Base-by-base conservation (phyloP, 2,888 invertebrate species). In the Scaptomyza parva region DNA sequence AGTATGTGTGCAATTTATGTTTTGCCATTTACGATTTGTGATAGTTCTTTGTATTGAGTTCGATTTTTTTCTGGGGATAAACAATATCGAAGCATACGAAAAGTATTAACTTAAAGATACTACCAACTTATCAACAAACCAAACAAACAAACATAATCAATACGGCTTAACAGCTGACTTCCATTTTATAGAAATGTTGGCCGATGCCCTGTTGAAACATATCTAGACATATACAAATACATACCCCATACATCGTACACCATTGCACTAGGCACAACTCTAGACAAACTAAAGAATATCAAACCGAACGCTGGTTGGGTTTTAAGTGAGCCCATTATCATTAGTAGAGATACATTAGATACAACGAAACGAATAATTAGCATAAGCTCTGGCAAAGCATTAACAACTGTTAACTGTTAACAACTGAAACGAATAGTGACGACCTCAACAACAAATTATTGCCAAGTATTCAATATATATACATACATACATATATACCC, bases 171-270 rank as follows among this genome's bases (percentile, higher is more conserved):
- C 58, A 68, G 73, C 73, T 79, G 76, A 73, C 82, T 81, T 82
- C 80, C 80, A 79, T 14, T 78, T 33, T 78, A 69, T 81, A 76
- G 80, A 73, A 64, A 66, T 63, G 77, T 78, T 78, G 55, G 65
- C 65, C 79, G 43, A 64, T 53, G 59, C 62, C 65, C 61, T 63
- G 66, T 72, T 66, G 40, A 76, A 53, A 74, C 80, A 81, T 81
- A 78, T 77, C 79, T 76, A 53, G 22, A 57, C 48, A 57, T 24
- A 60, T 59, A 61, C 35, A 40, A 9, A 39, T 43, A 43, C 18
- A 53, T 30, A 51, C 33, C 22, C 33, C 39, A 28, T n/a, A 43
- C 45, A 50, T 28, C 39, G 22, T n/a, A 43, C 45, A 50, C 61
- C 53, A 51, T 40, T 51, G 57, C 64, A 70, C 62, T 72, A 72